These are phyloP conservation scores for Aphidoletes aphidimyza DNA, from an alignment of 2,888 invertebrate species.

Conservation along the genomic window DNA sequence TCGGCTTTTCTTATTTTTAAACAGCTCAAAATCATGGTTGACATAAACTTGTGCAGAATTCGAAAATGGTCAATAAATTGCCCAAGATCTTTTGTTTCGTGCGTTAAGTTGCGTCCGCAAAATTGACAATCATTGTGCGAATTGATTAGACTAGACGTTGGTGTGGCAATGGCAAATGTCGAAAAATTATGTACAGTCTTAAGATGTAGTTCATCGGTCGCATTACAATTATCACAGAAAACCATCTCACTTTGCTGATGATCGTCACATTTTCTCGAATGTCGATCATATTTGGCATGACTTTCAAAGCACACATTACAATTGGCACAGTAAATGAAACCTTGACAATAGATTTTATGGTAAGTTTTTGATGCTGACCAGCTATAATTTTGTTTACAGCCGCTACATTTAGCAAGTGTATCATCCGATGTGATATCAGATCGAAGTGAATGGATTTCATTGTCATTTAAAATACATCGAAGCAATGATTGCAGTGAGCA, in stretches of 20 bases:
- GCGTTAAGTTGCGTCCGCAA: not conserved
- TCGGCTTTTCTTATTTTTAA: not conserved
- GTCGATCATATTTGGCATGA: not conserved
- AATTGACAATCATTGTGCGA: not conserved
- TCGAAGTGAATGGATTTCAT: not conserved
- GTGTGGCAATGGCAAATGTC: not conserved
- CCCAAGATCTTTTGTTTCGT: not conserved
- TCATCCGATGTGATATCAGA: not conserved
- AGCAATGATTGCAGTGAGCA: constrained; percentile 9
- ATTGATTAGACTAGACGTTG: not conserved
- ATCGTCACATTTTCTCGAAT: not conserved
- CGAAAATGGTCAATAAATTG: not conserved
- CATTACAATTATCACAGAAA: not conserved
- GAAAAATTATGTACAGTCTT: not conserved
- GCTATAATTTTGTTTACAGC: not conserved
- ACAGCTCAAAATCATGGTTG: not conserved
- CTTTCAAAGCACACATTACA: not conserved
- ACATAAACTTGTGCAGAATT: not conserved
- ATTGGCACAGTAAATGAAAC: not conserved
- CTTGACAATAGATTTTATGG: constrained; percentile 1
- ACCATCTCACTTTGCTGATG: not conserved
- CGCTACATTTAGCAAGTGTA: not conserved
- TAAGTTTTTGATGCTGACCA: not conserved
- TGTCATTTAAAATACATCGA: not conserved
- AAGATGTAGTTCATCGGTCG: not conserved